phyloP scores from a whole-genome alignment of 2,113 vertebrate species.

The Tupaia tana region DNA sequence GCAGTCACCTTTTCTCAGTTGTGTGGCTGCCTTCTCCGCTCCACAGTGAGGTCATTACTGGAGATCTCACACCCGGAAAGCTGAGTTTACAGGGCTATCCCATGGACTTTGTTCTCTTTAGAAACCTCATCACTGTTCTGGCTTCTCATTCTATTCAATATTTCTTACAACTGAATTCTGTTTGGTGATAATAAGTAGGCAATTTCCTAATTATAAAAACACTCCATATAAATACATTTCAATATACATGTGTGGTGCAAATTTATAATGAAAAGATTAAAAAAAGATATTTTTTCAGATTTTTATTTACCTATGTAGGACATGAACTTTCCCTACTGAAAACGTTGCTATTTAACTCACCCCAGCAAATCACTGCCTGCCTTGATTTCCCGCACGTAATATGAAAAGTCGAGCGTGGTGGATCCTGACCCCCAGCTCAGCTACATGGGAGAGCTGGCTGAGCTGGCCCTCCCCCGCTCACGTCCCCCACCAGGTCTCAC shows the following conservation, averaged over 20 bases:
- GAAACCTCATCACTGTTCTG: not conserved
- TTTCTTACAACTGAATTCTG: not conserved
- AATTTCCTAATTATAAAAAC: not conserved
- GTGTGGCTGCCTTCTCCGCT: rapidly evolving
- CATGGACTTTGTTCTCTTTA: not conserved
- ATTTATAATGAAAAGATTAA: not conserved
- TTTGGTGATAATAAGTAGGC: not conserved
- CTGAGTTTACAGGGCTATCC: not conserved
- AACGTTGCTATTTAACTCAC: not conserved
- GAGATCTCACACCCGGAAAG: not conserved
- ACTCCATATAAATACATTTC: not conserved
- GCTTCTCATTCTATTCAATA: not conserved
- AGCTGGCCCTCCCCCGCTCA: no score
- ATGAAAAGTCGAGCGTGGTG: not conserved
- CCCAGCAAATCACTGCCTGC: constrained; percentile 43
- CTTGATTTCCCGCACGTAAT: not conserved
- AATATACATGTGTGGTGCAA: rapidly evolving
- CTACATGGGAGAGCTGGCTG: not conserved
- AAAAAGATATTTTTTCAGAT: not conserved
- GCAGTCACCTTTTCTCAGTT: not conserved
- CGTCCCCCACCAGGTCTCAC: no score
- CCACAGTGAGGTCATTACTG: rapidly evolving
- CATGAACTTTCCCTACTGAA: not conserved
- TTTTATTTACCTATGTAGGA: not conserved
- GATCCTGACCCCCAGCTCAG: not conserved